Percentiles rank a stretch among this genome's conserved stretches.
phyloP scores from a whole-genome alignment of 2,113 vertebrate genomes.

The Jaculus jaculus region DNA sequence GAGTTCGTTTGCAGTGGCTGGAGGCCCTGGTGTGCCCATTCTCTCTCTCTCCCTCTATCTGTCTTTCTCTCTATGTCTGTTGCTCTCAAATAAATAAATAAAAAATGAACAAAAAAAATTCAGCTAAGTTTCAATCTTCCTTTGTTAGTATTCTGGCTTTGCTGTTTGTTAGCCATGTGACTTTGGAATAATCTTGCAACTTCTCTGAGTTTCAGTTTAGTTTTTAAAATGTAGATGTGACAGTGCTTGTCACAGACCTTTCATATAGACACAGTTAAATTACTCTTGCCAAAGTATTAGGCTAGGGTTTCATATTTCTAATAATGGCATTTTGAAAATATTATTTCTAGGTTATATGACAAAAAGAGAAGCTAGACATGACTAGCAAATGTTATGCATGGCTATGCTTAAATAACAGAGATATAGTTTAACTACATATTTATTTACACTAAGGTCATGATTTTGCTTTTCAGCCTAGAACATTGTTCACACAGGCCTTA shows the following conservation, averaged over 20 bases:
- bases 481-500: not conserved
- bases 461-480: not conserved
- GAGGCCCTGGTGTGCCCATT: no score
- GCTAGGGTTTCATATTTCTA: not conserved
- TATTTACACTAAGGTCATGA: not conserved
- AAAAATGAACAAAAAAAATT: no score
- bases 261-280: not conserved
- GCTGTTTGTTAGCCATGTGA: not conserved
- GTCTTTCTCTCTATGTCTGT: no score
- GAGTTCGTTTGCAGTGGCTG: no score
- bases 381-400: not conserved
- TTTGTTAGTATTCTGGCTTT: not conserved
- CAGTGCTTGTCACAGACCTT: not conserved
- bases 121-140: not conserved
- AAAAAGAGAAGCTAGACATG: constrained; percentile 35
- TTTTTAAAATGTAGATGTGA: not conserved
- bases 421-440: not conserved
- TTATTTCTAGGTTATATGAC: constrained; percentile 25
- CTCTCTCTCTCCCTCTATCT: no score
- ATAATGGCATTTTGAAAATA: not conserved
- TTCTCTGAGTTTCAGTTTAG: not conserved
- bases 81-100: no score
- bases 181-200: not conserved
- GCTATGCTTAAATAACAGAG: not conserved
- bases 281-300: not conserved